Conservation (phyloP, 2,113 vertebrate species). For the Galbula dea region DNA sequence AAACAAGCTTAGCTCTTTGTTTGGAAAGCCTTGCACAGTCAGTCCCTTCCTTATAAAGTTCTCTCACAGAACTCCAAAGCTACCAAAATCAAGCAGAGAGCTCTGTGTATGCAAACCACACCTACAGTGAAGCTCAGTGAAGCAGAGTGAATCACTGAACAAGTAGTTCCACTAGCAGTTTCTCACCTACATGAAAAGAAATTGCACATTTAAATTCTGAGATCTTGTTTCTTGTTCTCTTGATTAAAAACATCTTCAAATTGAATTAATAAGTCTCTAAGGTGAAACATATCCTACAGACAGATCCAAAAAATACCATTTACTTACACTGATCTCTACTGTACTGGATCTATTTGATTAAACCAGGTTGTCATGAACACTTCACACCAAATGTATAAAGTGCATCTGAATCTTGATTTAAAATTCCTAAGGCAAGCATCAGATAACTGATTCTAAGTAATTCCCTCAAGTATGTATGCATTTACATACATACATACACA, state of each 20-base stretch:
- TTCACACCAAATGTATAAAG: neutral
- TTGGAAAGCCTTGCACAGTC: neutral
- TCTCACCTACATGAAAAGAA: slow-evolving; percentile 26
- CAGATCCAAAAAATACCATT: neutral
- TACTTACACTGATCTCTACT: neutral
- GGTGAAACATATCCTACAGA: neutral
- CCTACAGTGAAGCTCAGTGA: slow-evolving; percentile 31
- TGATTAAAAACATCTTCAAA: slow-evolving; percentile 24
- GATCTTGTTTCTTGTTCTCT: neutral
- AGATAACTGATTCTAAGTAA: neutral
- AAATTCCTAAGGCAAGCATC: neutral
- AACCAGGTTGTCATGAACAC: neutral
- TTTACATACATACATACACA: neutral
- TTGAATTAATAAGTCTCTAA: neutral
- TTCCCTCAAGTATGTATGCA: neutral
- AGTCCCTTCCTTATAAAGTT: neutral
- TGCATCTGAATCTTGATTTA: neutral
- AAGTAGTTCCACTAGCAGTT: slow-evolving; percentile 33
- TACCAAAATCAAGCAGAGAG: slow-evolving; percentile 32
- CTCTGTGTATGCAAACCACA: slow-evolving; percentile 23
- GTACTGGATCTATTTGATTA: neutral
- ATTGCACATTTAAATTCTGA: neutral
- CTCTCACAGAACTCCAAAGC: slow-evolving; percentile 11
- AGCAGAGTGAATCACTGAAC: neutral
- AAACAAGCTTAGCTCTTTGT: neutral